phyloP scores from a whole-genome alignment of 2,797 vertebrate genomes.

The Falco novaeseelandiae region DNA sequence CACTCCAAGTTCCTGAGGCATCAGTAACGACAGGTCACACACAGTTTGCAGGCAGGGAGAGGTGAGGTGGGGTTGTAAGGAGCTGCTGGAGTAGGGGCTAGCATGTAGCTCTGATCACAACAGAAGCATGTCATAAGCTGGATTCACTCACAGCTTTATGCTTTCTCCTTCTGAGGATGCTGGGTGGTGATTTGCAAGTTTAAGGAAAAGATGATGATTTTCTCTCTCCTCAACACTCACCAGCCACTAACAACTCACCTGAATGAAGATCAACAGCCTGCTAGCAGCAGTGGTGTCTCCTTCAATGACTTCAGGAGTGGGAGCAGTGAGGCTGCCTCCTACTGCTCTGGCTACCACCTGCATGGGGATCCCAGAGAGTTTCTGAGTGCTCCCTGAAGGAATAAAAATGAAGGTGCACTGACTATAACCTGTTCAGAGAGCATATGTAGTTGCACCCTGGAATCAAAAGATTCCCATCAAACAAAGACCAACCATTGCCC shows the following conservation, averaged over 20 bases:
- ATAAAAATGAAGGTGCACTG: neutral
- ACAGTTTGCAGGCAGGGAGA: neutral
- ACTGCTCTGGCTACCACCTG: neutral
- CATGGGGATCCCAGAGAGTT: neutral
- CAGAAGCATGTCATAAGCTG: neutral
- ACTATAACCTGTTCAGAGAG: neutral
- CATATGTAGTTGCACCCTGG: neutral
- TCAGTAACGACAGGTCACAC: neutral
- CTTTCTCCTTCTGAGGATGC: neutral
- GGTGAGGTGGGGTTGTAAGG: neutral
- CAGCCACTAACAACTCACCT: neutral
- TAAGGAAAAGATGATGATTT: neutral
- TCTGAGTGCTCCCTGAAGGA: neutral
- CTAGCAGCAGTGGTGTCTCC: neutral
- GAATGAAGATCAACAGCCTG: neutral
- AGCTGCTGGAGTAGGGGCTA: neutral
- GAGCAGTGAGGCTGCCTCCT: neutral
- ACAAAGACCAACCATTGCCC: neutral
- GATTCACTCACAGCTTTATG: neutral
- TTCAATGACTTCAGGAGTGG: neutral
- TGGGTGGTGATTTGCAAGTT: neutral
- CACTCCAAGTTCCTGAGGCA: neutral
- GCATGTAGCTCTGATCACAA: neutral
- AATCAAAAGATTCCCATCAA: neutral
- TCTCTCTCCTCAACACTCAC: neutral